Conservation (phyloP, 2,113 vertebrate species). For the Leptodactylus fuscus region DNA sequence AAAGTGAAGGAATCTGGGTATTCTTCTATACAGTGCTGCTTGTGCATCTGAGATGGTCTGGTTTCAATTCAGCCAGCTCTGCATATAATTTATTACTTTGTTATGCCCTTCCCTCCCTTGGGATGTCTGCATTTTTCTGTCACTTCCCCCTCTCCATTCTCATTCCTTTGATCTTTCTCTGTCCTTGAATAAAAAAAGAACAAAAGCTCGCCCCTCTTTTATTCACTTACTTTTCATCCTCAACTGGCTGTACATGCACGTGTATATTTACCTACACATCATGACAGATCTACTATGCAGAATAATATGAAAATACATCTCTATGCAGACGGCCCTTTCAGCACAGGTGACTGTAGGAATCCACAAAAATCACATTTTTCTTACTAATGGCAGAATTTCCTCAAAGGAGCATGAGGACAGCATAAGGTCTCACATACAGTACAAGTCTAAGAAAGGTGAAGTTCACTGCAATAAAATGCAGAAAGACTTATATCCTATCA, state of each 20-base stretch:
- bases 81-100: conserved; percentile 53
- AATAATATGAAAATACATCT: not conserved
- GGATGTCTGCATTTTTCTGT: conserved; percentile 55
- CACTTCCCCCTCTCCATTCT: conserved; percentile 34
- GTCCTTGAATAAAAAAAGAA: conserved; percentile 24
- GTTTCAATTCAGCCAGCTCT: conserved; percentile 49
- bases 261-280: not conserved
- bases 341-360: not conserved
- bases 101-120: conserved; percentile 46
- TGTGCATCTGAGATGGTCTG: conserved; percentile 29
- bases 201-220: conserved; percentile 18
- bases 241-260: not conserved
- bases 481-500: too few species aligned
- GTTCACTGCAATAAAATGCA: too few species aligned
- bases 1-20: not conserved
- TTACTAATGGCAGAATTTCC: too few species aligned
- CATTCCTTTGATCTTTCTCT: conserved; percentile 52
- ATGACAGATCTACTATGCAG: not conserved
- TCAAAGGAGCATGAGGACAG: not conserved
- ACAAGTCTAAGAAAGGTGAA: too few species aligned
- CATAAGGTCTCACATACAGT: not conserved
- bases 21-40: not conserved
- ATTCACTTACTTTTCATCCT: not conserved
- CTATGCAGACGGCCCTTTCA: not conserved
- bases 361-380: not conserved